Percentiles rank a stretch among this genome's conserved stretches.
Conservation (phyloP, 2,113 vertebrate genomes). For the Paramisgurnus dabryanus region DNA sequence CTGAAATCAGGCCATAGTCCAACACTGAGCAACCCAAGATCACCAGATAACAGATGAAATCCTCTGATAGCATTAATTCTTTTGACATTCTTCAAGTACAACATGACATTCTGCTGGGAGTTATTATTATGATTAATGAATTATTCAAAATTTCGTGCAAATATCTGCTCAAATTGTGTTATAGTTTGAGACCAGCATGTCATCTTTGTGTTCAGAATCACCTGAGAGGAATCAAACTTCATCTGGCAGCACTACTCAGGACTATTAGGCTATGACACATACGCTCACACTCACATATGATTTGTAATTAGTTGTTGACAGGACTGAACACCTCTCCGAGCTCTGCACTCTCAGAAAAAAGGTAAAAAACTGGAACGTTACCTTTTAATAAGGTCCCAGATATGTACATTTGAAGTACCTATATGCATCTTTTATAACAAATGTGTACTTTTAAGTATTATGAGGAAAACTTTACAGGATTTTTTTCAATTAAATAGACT, state of each 20-base stretch:
- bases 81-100: not conserved
- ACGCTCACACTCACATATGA: not conserved
- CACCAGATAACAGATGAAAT: conserved; percentile 14
- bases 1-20: conserved; percentile 1
- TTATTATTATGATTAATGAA: not conserved
- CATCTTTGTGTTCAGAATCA: conserved; percentile 27
- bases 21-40: not conserved
- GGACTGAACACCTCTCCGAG: not conserved
- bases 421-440: too few species aligned
- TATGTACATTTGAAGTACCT: too few species aligned
- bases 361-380: not conserved
- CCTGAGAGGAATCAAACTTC: not conserved
- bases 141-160: conserved; percentile 41
- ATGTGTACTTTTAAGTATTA: too few species aligned
- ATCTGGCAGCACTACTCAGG: not conserved
- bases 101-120: not conserved
- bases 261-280: conserved; percentile 13
- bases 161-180: conserved; percentile 37
- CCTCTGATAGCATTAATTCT: not conserved
- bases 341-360: not conserved
- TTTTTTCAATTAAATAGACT: too few species aligned
- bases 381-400: too few species aligned
- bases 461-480: too few species aligned
- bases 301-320: conserved; percentile 9
- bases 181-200: conserved; percentile 38